Base-by-base conservation (phyloP, 1,140 invertebrate genomes). In the Melanaphis sacchari region DNA sequence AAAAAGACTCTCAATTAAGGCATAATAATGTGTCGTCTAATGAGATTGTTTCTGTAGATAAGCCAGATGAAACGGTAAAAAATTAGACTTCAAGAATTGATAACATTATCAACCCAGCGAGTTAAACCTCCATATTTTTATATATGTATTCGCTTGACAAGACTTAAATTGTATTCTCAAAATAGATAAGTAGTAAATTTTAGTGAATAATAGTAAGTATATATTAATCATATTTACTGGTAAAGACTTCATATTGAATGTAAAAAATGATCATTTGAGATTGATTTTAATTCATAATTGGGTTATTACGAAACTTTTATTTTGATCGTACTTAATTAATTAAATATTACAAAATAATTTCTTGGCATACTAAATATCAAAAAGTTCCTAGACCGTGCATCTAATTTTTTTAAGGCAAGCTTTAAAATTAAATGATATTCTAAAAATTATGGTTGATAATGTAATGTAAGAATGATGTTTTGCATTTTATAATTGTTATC, bases 141-240 rank as follows among this genome's bases (percentile, higher is more conserved):
- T 38, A 24, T 24, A 52, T 24, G 22, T 24, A 7, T 24, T 38
- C 21, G n/a, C 40, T 38, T n/a, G n/a, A 49, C 40, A 84, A 84
- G 82, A 76, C 59, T 59, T 59, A 18, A 76, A 76, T n/a, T n/a
- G 31, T 76, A 76, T 76, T 76, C 59, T 76, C 59, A 76, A 76
- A 76, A 76, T 76, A 76, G 59, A 76, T 76, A 76, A 76, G 59
- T 76, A 76, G 59, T 76, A n/a, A 76, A 76, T 76, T 76, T 76
- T 76, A 76, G 59, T 76, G 7, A n/a, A 76, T 76, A 76, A 76
- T 76, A 76, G 59, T 76, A 76, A 76, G 59, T n/a, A 18, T 18
- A 76, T 18, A 76, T 76, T 76, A 21, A n/a, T n/a, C 59, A n/a
- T 76, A 84, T 40, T 84, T 84, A 84, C 40, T 84, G 82, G 41